Percentiles rank a stretch among this genome's conserved stretches.
These are phyloP conservation scores for Hypolimnas misippus DNA, from an alignment of 2,888 invertebrate genomes.

Conservation along the genomic window DNA sequence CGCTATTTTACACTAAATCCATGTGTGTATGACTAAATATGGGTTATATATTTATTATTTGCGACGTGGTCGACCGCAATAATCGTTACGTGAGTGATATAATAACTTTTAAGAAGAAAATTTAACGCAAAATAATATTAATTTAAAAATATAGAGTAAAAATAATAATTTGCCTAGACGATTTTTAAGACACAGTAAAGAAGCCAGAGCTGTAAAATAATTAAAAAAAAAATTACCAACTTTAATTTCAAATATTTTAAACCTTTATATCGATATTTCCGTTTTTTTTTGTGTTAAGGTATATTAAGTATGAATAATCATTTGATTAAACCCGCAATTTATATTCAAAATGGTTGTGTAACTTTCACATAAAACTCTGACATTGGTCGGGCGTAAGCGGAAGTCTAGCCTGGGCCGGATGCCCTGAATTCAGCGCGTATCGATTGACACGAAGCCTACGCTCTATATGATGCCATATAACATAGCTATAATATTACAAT, in stretches of 20 bases:
- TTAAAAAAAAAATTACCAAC: too few species aligned
- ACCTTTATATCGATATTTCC: not conserved
- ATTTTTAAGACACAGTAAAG: too few species aligned
- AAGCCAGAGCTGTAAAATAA: too few species aligned
- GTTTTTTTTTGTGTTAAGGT: not conserved
- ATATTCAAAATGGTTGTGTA: slow-evolving; percentile 4
- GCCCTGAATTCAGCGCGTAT: slow-evolving; percentile 44
- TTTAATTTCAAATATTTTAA: not conserved
- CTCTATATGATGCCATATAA: slow-evolving; percentile 8
- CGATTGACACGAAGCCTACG: slow-evolving; percentile 36
- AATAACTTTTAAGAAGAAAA: not conserved
- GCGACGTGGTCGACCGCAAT: not conserved
- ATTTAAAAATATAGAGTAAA: too few species aligned
- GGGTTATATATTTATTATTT: not conserved
- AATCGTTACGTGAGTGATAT: not conserved
- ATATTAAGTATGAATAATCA: not conserved
- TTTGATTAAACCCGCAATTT: not conserved
- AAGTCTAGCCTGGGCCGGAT: slow-evolving; percentile 42
- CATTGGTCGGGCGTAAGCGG: slow-evolving; percentile 34
- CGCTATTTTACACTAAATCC: not conserved
- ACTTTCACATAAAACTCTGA: slow-evolving; percentile 28
- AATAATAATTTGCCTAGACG: too few species aligned
- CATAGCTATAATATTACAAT: not conserved
- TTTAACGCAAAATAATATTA: not conserved
- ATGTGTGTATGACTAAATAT: not conserved